These are phyloP conservation scores for Canis aureus DNA, from an alignment of 2,113 vertebrate genomes.

Conservation along the genomic window DNA sequence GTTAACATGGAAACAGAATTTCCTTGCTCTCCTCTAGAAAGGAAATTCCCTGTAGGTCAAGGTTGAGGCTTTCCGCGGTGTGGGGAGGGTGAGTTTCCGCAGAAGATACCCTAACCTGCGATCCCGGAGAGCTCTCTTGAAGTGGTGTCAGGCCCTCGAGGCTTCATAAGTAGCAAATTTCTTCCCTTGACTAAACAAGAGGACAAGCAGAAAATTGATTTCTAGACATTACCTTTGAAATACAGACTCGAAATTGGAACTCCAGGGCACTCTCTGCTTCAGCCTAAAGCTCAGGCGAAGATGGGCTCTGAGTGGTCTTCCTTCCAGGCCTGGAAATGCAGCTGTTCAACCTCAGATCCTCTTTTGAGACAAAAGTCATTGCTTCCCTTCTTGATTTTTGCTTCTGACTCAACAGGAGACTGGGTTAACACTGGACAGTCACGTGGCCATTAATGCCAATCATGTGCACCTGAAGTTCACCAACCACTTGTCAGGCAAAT, in stretches of 20 bases:
- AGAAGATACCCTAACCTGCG: conserved; percentile 84
- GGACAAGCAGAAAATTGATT: conserved; percentile 77
- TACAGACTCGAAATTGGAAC: conserved; percentile 71
- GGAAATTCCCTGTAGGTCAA: conserved; percentile 86
- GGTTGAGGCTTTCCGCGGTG: conserved; percentile 80
- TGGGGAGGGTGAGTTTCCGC: conserved; percentile 65
- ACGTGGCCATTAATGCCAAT: background rate
- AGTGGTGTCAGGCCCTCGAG: conserved; percentile 67
- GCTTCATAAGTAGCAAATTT: conserved; percentile 74
- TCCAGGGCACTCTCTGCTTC: conserved; percentile 1
- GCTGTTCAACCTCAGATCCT: background rate
- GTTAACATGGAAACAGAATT: conserved; percentile 85
- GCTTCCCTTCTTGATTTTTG: background rate
- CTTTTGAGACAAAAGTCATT: conserved; percentile 4
- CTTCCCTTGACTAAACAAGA: conserved; percentile 82
- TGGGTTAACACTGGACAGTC: background rate
- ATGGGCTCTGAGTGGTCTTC: background rate
- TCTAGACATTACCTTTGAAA: conserved; percentile 73
- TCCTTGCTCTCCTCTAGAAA: conserved; percentile 81
- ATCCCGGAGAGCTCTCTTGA: conserved; percentile 73
- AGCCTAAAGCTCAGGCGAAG: conserved; percentile 21
- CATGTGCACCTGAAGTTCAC: conserved; percentile 27
- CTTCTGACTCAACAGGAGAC: background rate
- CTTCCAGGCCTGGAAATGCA: background rate
- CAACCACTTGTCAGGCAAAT: background rate